Conservation (phyloP, 1,140 invertebrate genomes). For the Drosophila mauritiana region DNA sequence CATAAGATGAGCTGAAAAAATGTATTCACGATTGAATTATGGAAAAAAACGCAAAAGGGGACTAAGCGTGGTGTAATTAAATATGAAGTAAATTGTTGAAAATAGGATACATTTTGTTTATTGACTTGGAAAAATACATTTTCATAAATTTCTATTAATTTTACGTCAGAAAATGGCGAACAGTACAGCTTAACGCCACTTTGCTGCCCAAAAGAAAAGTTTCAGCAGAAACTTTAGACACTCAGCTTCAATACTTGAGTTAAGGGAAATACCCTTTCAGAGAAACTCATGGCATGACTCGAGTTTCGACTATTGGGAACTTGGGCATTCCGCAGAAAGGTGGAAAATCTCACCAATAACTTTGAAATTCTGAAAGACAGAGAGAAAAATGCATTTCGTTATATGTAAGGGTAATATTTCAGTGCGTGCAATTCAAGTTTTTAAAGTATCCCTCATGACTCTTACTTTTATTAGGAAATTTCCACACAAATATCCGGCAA, state of each 20-base stretch:
- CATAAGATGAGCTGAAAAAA: slow-evolving; percentile 6
- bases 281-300: slow-evolving; percentile 32
- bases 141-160: slow-evolving; percentile 10
- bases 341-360: slow-evolving; percentile 23
- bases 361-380: not conserved
- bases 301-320: slow-evolving; percentile 14
- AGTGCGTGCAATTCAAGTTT: not conserved
- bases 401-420: not conserved
- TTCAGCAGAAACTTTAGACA: slow-evolving; percentile 51
- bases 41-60: not conserved
- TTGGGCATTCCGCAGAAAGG: slow-evolving; percentile 23
- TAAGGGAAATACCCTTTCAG: slow-evolving; percentile 9
- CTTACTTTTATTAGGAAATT: not conserved
- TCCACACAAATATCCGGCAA: not conserved
- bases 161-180: not conserved
- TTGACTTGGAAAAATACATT: slow-evolving; percentile 26
- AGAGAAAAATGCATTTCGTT: not conserved
- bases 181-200: slow-evolving; percentile 2
- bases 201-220: slow-evolving; percentile 30
- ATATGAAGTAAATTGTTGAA: not conserved
- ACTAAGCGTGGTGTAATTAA: too few species aligned
- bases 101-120: slow-evolving; percentile 13
- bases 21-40: slow-evolving; percentile 10
- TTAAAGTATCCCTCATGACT: not conserved
- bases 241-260: slow-evolving; percentile 45